Base-by-base conservation (phyloP, 2,797 vertebrate species). In the Cheirogaleus major region DNA sequence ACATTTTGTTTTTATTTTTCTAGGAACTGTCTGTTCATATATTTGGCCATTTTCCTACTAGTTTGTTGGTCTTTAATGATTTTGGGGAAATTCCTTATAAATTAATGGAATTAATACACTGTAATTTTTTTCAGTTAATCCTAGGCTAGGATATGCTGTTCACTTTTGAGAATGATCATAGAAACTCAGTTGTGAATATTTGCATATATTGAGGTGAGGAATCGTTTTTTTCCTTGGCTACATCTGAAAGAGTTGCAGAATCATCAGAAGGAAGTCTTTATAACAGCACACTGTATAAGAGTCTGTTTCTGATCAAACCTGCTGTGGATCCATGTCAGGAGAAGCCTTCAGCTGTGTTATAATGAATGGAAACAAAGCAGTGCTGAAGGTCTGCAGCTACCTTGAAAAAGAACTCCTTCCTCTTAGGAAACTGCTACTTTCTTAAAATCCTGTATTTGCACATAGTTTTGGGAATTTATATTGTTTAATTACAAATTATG, bases 241-340 rank as follows among this genome's bases (percentile, higher is more conserved):
- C 63, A 67, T 95, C 93, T 95, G 41, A 78, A 0, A 87, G 0
- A 78, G 8, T 10, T 96, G 89, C 72, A 50, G 83, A 93, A 70
- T 96, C 90, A 27, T 82, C 30, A 79, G 65, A 96, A 96, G 43
- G 38, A 97, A 93, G 95, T 97, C 48, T 75, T 85, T 92, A 2
- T 43, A 95, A 73, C 41, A 35, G 10, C 7, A 80, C 23, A 91
- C 43, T 27, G 59, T 43, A 93, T 84, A 0, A 0, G 43, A 65
- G 5, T 32, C 43, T 78, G 27, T 93, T 92, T 92, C 45, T 86
- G 43, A 94, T 93, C 45, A 61, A n/a, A n/a, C 38, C 75, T 87
- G 13, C 76, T 81, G 76, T 63, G 75, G 22, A 25, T 95, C 25
- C 22, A 5, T 35, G 61, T 67, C 48, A 89, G 32, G 35, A 93